Evolutionary conservation across 2,113 vertebrate genomes (phyloP), one percentile per base, ranked within the genome.

Genomic region (Fulmarus glacialis): DNA sequence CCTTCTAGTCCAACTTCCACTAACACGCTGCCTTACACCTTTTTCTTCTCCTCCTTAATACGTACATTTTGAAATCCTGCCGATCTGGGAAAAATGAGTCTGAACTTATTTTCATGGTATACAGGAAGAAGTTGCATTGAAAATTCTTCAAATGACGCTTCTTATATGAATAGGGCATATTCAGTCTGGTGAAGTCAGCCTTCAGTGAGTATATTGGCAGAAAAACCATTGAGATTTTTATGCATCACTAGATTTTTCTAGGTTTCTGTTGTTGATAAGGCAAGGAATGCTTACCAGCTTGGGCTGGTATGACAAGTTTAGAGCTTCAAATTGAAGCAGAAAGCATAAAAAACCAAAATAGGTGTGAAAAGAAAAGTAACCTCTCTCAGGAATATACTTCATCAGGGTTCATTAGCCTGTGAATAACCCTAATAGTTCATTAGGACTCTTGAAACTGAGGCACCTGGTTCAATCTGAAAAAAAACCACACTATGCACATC

Each of bases 21-120:
- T 26, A 68, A 70, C 0, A 1, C 2, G 10, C 2, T 53, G 29
- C 27, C 12, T 70, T 74, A 12, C 3, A 52, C 7, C 9, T 75
- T 92, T 78, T 29, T 43, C 15, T 82, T 63, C 36, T 73, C 45
- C 24, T 60, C 30, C n/a, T 52, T 22, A 50, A 42, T 20, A 73
- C 13, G 36, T 40, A 55, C 20, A 1, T 82, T 75, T 50, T 87
- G 18, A 79, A 83, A 32, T 62, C 47, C 27, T 21, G 4, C 36
- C 66, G 36, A 85, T 63, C 19, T 38, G 32, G 15, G 8, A 36
- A 80, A 79, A 86, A 71, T 17, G 5, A 15, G 4, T 45, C 27
- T 73, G 29, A 64, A 89, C 3, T n/a, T 75, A 59, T 11, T 79
- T 80, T 26, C 10, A n/a, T 7, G 3, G 27, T 48, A 60, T 52